Base-by-base conservation (phyloP, 2,113 vertebrate genomes). In the Nerophis ophidion region DNA sequence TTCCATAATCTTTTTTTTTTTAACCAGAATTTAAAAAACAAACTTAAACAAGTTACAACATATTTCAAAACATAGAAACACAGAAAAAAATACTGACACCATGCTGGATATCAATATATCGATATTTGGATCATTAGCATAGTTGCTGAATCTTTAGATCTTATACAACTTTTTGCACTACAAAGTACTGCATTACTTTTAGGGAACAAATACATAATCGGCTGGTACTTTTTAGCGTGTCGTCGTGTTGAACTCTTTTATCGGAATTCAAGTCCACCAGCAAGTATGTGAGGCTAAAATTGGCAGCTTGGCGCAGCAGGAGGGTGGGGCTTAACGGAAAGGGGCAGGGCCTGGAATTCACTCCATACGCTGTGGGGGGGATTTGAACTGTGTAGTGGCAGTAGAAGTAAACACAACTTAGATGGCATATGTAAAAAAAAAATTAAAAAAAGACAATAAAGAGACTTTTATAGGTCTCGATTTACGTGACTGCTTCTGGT, bases 161-260 rank as follows among this genome's bases (percentile, higher is more conserved):
- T 40, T 9, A 7, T 12, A 44, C 7, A 70, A 80, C 75, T 61
- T 76, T 66, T 80, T 69, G 69, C 80, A 80, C 81, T 83, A 83
- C 81, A 83, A 75, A 71, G 72, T 59, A 50, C 40, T 68, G 65
- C 53, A 33, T 46, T 45, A 71, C 63, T 47, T 44, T 73, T 65
- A 68, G 65, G 48, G 70, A 65, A 38, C 48, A 58, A 54, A 61
- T 55, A 65, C 69, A 67, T 58, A 72, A 57, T 65, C 60, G 66
- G 72, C 56, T 60, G 56, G 59, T 55, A 60, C 63, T 65, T 57
- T 65, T 68, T 51, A 70, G 60, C 45, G 60, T 60, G 76, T 50
- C 57, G 60, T 75, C 72, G 57, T 56, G 54, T 66, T n/a, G 49
- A 12, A 12, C 40, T 44, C 4, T 44, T 44, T 40, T 40, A 40